phyloP scores from a whole-genome alignment of 2,888 invertebrate species.

The Ditylenchus weischeri region DNA sequence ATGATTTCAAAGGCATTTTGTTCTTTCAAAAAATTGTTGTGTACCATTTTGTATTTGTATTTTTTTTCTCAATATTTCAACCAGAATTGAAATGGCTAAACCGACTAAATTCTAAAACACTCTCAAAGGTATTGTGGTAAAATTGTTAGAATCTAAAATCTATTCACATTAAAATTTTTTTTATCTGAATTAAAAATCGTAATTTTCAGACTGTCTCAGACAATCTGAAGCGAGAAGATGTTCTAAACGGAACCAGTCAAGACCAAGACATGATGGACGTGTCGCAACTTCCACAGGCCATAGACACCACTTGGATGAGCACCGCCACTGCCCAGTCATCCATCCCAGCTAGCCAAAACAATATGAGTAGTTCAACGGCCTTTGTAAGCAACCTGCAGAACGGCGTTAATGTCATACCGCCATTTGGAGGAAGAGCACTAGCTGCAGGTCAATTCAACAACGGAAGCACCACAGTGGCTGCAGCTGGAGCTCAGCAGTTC shows the following conservation, averaged over 20 bases:
- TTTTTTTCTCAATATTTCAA: background rate
- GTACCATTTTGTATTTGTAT: too few relatives aligned
- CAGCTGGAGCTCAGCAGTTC: conserved; percentile 30
- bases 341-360: background rate
- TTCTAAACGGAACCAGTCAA: conserved; percentile 18
- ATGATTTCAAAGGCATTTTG: too few relatives aligned
- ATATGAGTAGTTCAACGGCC: background rate
- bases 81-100: background rate
- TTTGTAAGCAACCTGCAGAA: background rate
- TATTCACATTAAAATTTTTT: background rate
- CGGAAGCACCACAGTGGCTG: conserved; percentile 32
- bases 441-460: background rate
- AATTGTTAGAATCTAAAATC: too few relatives aligned
- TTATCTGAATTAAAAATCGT: background rate
- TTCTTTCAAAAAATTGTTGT: too few relatives aligned
- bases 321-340: background rate
- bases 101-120: too few relatives aligned
- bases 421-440: background rate
- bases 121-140: too few relatives aligned
- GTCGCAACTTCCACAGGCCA: conserved; percentile 37
- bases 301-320: background rate
- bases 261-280: conserved; percentile 39
- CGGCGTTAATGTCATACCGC: background rate
- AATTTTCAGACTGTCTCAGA: conserved; percentile 32
- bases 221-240: conserved; percentile 35